These are phyloP conservation scores for Elgaria multicarinata DNA, from an alignment of 2,113 vertebrate genomes.

Conservation along the genomic window DNA sequence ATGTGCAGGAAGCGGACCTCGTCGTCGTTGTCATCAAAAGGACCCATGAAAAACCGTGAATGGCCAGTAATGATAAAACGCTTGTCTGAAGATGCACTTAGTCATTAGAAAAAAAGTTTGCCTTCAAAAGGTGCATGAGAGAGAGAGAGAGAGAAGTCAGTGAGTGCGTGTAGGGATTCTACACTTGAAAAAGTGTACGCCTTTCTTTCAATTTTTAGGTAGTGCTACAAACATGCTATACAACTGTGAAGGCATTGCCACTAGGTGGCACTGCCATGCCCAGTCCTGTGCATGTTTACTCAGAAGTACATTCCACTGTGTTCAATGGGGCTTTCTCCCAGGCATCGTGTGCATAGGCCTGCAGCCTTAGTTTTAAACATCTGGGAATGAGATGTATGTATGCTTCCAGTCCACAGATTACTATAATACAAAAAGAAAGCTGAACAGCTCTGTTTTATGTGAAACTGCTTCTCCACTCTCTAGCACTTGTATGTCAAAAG, in stretches of 20 bases:
- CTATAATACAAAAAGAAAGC: not conserved
- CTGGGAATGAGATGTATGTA: not conserved
- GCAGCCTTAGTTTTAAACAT: not conserved
- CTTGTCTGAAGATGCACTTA: too few species aligned
- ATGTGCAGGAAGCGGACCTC: too few species aligned
- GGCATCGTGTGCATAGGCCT: too few species aligned
- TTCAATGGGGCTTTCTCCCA: not conserved
- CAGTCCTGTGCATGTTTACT: not conserved
- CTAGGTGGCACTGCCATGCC: not conserved
- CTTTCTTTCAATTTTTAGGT: too few species aligned
- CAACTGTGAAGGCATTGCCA: not conserved
- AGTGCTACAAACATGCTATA: too few species aligned
- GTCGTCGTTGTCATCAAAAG: too few species aligned
- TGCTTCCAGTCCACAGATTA: not conserved
- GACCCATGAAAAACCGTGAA: too few species aligned
- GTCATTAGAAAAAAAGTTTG: not conserved
- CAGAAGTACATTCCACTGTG: not conserved
- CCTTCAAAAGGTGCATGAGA: not conserved
- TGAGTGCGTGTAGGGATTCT: not conserved
- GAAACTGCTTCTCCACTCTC: not conserved
- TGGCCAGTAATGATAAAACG: too few species aligned
- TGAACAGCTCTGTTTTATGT: not conserved
- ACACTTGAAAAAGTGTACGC: not conserved
- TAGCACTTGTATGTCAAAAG: not conserved
- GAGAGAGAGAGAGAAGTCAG: not conserved